phyloP scores from a whole-genome alignment of 2,797 vertebrate species.

The Perodicticus potto region DNA sequence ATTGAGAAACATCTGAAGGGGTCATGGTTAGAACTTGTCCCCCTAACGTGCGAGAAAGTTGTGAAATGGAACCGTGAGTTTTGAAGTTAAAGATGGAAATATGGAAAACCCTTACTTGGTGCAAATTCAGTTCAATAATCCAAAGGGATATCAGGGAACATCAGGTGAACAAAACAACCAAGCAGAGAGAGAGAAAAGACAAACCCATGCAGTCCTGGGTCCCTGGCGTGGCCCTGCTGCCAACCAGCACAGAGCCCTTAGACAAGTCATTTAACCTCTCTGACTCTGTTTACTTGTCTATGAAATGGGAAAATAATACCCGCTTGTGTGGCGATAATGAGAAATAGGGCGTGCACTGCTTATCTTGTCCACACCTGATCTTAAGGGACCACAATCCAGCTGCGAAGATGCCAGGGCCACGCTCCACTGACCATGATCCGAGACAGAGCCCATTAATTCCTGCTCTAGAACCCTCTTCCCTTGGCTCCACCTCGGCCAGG shows the following conservation, averaged over 20 bases:
- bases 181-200: neutral
- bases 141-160: neutral
- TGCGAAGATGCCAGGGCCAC: neutral
- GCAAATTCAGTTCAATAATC: neutral
- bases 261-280: slow-evolving; percentile 21
- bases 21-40: neutral
- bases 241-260: neutral
- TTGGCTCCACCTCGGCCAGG: slow-evolving; percentile 15
- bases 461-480: neutral
- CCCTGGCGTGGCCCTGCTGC: neutral
- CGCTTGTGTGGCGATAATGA: slow-evolving; percentile 15
- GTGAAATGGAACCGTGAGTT: slow-evolving; percentile 50
- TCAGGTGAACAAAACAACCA: neutral
- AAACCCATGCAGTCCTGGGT: neutral
- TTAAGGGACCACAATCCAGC: neutral
- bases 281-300: slow-evolving; percentile 9
- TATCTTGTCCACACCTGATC: neutral
- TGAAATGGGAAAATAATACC: slow-evolving; percentile 40
- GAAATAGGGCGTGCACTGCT: neutral
- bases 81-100: slow-evolving; percentile 39
- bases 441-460: slow-evolving; percentile 33
- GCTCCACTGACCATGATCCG: neutral
- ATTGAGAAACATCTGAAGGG: slow-evolving; percentile 20
- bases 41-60: neutral
- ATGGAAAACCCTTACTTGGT: slow-evolving; percentile 66